Evolutionary conservation across 2,888 invertebrate genomes (phyloP), one percentile per base, ranked within the genome.

Genomic region (Aphodius sticticus): DNA sequence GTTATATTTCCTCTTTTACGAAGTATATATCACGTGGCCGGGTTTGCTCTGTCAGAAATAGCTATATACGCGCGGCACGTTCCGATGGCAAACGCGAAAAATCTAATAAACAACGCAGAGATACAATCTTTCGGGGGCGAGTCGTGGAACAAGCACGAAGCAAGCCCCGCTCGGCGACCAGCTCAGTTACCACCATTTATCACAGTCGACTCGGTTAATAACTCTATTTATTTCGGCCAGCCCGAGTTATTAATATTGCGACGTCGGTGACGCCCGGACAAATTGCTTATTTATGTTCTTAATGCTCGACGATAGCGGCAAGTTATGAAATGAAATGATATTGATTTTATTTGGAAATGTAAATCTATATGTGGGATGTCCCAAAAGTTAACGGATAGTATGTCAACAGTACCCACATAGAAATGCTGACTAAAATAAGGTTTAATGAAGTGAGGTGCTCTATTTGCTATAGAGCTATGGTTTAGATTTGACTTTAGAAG

Each of bases 31-130:
- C 26, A 26, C 26, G 26, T 26, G 1, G 26, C 26, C 26, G 26
- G 26, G 26, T 26, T 26, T 26, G 26, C 26, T 1, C 53, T 53
- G 3, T 12, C 53, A 53, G 53, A 53, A 53, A 53, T 53, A 53
- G 53, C 53, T 53, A 12, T 53, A 53, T 53, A 53, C 53, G 53
- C 53, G 7, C 9, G 12, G 53, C 53, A 53, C 53, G 53, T 53
- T 53, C 53, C 53, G 4, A 26, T 53, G 7, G 53, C 53, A 53
- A 53, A 53, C 53, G 53, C 53, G 53, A 53, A 53, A 53, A 53
- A 53, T 53, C 53, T 53, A 53, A 53, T 53, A 53, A 53, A 53
- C 53, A 53, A 53, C 53, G 53, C 53, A 53, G 53, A 53, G 53
- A 53, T 53, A 53, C 53, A 53, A 53, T 53, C 53, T 53, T 53